Evolutionary conservation across 1,140 invertebrate species (phyloP), one percentile per base, ranked within the genome.

Genomic region (Philopotamus ludificatus): DNA sequence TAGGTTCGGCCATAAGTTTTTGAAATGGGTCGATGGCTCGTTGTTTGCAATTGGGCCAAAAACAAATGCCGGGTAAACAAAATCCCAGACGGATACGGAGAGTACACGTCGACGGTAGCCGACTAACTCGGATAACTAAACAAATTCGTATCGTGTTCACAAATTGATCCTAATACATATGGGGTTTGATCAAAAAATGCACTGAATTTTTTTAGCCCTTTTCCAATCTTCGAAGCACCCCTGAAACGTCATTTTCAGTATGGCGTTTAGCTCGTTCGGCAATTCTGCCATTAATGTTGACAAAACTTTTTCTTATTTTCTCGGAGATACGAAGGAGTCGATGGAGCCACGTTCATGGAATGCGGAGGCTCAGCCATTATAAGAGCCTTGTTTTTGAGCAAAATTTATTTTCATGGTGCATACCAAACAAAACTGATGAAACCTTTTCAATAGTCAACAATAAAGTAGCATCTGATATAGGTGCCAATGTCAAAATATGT

Each of bases 1-100:
- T 34, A 34, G 4, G 4, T 4, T 34, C 28, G 28, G 28, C 28
- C 28, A 34, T 34, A 12, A n/a, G 34, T 8, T 34, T 34, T 34
- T 34, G 28, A 34, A 34, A 34, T 34, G 28, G 28, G 28, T 34
- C 28, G 28, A 1, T 26, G 12, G 23, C 22, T 25, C 25, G n/a
- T 3, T 54, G 51, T 54, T 54, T 54, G 51, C 51, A 28, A 28
- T 54, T 3, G 3, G 22, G 2, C 25, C 23, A 25, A 54, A n/a
- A 54, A 54, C 51, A 54, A 54, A 54, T 54, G 51, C 28, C 15
- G 23, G n/a, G 22, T 21, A 54, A 54, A 54, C 51, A 54, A 10
- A 10, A 15, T 12, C 51, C 2, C 15, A 20, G 7, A 9, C 9
- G 9, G 8, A 4, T 47, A 16, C 7, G 7, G 15, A 20, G 47